Conservation (phyloP, 2,797 vertebrate species). For the Girardinus metallicus region DNA sequence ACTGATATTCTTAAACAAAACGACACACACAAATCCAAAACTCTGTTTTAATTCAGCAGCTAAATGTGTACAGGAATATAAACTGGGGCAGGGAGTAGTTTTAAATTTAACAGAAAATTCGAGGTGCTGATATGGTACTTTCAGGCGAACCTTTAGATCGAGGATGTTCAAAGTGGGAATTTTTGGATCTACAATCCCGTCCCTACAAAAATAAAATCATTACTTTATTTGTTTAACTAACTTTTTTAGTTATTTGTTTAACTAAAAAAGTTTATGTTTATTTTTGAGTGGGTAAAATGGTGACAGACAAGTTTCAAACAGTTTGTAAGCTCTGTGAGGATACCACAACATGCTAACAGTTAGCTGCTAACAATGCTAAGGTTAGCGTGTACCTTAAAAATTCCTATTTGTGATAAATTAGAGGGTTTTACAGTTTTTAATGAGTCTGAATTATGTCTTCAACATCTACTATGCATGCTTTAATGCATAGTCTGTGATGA, state of each 20-base stretch:
- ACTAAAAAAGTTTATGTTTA: no score
- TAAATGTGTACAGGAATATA: neutral
- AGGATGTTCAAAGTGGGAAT: neutral
- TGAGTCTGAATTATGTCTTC: neutral
- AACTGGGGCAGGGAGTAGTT: neutral
- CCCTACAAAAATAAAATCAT: no score
- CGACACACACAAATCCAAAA: neutral
- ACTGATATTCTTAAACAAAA: neutral
- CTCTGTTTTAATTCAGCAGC: neutral
- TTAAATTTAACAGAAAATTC: neutral
- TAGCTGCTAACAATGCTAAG: slow-evolving; percentile 1
- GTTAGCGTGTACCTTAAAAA: neutral
- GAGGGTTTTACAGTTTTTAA: neutral
- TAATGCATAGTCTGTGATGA: neutral
- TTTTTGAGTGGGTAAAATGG: neutral
- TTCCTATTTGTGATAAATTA: neutral
- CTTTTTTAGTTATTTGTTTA: no score
- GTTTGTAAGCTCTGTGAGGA: neutral
- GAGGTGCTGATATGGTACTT: neutral
- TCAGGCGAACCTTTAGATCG: neutral
- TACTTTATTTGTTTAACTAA: no score
- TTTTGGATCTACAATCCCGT: neutral
- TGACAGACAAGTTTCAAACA: neutral
- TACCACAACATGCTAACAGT: neutral
- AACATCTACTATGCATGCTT: neutral